These are phyloP conservation scores for Huso huso DNA, from an alignment of 2,797 vertebrate genomes.

Conservation along the genomic window DNA sequence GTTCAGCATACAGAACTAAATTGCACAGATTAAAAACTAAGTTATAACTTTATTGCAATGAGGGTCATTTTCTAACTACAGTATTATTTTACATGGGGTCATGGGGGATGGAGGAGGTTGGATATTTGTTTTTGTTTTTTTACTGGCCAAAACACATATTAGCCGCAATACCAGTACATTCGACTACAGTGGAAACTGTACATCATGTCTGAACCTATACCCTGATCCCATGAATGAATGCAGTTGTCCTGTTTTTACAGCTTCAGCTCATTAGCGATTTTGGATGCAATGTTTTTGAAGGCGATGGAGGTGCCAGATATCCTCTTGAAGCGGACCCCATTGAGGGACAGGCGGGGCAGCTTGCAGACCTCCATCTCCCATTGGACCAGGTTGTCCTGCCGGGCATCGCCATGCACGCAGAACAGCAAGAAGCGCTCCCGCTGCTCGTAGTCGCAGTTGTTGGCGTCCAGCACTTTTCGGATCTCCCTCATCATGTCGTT, in stretches of 20 bases:
- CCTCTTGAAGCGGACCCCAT: slow-evolving; percentile 94
- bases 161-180: slow-evolving; percentile 59
- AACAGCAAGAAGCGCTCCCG: slow-evolving; percentile 82
- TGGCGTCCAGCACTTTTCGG: slow-evolving; percentile 89
- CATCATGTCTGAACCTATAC: slow-evolving; percentile 42
- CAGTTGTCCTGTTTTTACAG: slow-evolving; percentile 62
- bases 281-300: slow-evolving; percentile 98
- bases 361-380: slow-evolving; percentile 99
- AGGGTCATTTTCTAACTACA: slow-evolving; percentile 63
- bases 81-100: slow-evolving; percentile 54
- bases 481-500: slow-evolving; percentile 96
- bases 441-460: slow-evolving; percentile 94
- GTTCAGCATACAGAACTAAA: slow-evolving; percentile 66
- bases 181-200: slow-evolving; percentile 42
- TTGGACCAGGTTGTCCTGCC: slow-evolving; percentile 90
- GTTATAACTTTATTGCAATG: slow-evolving; percentile 86
- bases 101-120: slow-evolving; percentile 10
- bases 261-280: slow-evolving; percentile 97
- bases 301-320: slow-evolving; percentile 96
- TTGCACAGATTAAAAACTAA: slow-evolving; percentile 73
- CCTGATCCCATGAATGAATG: slow-evolving; percentile 43
- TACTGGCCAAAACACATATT: slow-evolving; percentile 58
- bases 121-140: slow-evolving; percentile 27
- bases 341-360: slow-evolving; percentile 88
- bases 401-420: slow-evolving; percentile 88